Base-by-base conservation (phyloP, 30 jellyfish, hydroid and myxozoan genomes). In the Nemopilema nomurai region DNA sequence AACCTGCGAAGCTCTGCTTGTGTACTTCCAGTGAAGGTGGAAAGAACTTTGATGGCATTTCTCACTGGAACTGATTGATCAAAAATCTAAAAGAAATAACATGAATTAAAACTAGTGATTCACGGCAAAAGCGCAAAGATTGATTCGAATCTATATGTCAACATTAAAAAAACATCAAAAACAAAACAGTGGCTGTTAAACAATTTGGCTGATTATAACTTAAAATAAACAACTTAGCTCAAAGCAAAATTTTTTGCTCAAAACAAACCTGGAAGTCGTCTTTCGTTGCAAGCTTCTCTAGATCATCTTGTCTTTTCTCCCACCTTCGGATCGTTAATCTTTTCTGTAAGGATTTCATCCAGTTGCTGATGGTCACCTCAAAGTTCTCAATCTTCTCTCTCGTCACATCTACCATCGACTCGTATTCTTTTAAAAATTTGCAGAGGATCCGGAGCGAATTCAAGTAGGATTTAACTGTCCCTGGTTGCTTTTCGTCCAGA, bases 381-480 rank as follows among this genome's bases (percentile, higher is more conserved):
- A 63, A 24, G 73, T 63, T 63, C 29, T 63, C 73, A 63, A 63
- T n/a, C 27, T 16, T 20, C 20, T n/a, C 73, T 63, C 73, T 63
- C 29, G 73, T 7, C 8, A 63, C 29, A n/a, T 63, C 29, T 24
- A 63, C 73, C 7, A 63, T 8, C 29, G 20, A 63, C 73, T 63
- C 73, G 20, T 63, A 24, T 63, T 63, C 73, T 63, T 63, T 63
- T 24, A 63, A 63, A 63, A 63, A 63, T 63, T 63, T 63, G 73
- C 73, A 63, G 30, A 63, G 7, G 30, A 63, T 19, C 73, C 27
- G 29, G 30, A 67, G 87, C 50, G 91, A 82, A 69, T 82, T 23
- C 50, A 82, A 69, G 57, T 82, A 82, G 28, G 82, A 24, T 51
- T 67, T 82, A 24, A 69, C 75, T 23, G 91, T 82, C 21, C 91